Evolutionary conservation across 2,888 invertebrate species (phyloP), one percentile per base, ranked within the genome.

Genomic region (Eristalis pertinax): DNA sequence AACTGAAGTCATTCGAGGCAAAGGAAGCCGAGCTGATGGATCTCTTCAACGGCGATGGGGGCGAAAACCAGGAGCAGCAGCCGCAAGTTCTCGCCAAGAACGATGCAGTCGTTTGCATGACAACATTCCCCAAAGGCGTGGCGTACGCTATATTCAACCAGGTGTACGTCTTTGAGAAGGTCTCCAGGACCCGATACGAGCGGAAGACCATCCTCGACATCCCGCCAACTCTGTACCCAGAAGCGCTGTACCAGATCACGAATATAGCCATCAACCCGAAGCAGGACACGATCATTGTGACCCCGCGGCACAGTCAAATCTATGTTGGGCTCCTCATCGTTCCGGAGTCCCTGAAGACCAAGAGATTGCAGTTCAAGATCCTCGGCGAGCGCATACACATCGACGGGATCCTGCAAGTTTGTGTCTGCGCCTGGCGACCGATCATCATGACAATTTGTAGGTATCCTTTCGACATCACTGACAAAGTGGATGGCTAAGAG

Each of bases 391-490:
- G 95, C 0, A 94, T 97, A 91, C 99, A 99, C 92, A 96, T 96
- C 85, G 97, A 97, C 0, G 94, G 96, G 8, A 96, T 99, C 63
- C 95, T 96, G 62, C 96, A 96, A 2, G 93, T 99, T 58, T 96
- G 97, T 5, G 94, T 97, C 89, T 98, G 98, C 91, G 95, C 96
- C 1, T 97, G 98, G 96, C 98, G 98, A 92, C 97, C 98, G 0
- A 95, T 98, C 75, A 95, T 98, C 86, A 96, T 98, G 93, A 98
- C 98, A 0, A 94, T 95, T 2, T 93, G 93, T 93, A 89, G 90
- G 91, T 88, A 15, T 0, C 7, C 8, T 38, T 19, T 19, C 56
- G 26, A 13, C 15, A 11, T 41, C 22, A 10, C 2, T 29, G 13
- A 11, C 22, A 5, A 10, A 15, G 4, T 3, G 2, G 1, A 15